These are phyloP conservation scores for Chloroceryle inda DNA, from an alignment of 2,797 vertebrate species.

Conservation along the genomic window DNA sequence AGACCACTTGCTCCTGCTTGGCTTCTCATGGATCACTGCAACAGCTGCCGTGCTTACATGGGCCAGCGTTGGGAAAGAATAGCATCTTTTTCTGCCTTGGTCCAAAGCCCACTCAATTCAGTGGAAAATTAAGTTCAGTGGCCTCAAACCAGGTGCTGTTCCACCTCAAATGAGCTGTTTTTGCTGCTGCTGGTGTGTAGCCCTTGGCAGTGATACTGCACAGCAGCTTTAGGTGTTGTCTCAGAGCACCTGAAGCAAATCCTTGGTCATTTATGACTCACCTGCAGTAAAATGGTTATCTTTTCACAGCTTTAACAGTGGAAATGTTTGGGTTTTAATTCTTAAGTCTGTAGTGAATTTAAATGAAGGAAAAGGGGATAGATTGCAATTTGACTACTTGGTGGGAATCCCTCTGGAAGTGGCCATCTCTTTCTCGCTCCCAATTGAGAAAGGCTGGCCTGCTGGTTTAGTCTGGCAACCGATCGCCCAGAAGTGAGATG, in stretches of 20 bases:
- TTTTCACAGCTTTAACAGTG: not conserved
- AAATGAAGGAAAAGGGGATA: not conserved
- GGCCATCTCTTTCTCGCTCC: not conserved
- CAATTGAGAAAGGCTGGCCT: not conserved
- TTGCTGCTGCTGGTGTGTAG: not conserved
- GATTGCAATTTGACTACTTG: not conserved
- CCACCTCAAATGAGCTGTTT: not conserved
- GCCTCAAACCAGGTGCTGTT: not conserved
- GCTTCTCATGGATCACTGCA: slow-evolving; percentile 32
- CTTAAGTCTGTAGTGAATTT: not conserved
- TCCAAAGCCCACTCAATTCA: not conserved
- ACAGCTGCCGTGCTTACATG: not conserved
- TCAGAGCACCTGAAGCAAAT: not conserved
- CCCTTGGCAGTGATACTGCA: rapidly evolving
- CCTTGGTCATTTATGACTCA: not conserved
- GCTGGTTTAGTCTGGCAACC: not conserved
- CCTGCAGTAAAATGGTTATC: not conserved
- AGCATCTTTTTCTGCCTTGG: not conserved
- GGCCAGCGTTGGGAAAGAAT: not conserved
- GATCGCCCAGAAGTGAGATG: not conserved
- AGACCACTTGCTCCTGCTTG: slow-evolving; percentile 4
- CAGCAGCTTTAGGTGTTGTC: not conserved
- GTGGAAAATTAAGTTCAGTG: not conserved
- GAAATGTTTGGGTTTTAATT: not conserved
- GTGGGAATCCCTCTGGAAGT: not conserved